Percentiles rank a stretch among this genome's conserved stretches.
Conservation (phyloP, 2,797 vertebrate genomes). For the Acanthurus lineatus region DNA sequence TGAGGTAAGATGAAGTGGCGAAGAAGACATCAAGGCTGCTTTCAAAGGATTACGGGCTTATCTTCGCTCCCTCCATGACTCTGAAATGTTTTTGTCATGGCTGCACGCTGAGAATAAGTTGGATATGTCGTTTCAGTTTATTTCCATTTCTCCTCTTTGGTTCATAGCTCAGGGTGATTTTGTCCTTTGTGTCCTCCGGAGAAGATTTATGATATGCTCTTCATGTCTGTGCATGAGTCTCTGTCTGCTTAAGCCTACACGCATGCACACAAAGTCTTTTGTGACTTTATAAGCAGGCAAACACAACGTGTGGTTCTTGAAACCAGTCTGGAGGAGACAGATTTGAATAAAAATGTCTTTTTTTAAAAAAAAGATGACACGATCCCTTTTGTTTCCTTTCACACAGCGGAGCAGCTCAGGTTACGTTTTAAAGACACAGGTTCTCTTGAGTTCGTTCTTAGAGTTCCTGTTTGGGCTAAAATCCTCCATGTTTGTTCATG, state of each 20-base stretch:
- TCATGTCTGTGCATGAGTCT: constrained; percentile 28
- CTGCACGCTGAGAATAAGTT: not conserved
- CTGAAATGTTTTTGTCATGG: constrained; percentile 9
- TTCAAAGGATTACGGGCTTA: constrained; percentile 24
- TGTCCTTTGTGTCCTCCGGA: constrained; percentile 31
- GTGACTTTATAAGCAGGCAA: constrained; percentile 14
- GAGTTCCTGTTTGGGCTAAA: constrained; percentile 38
- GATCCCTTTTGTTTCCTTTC: constrained; percentile 75
- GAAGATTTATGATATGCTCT: constrained; percentile 35
- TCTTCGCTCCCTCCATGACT: constrained; percentile 30
- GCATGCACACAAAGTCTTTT: constrained; percentile 8
- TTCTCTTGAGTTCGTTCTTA: constrained; percentile 46
- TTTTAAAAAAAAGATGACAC: constrained; percentile 24
- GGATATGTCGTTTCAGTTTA: constrained; percentile 4
- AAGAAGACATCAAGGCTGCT: constrained; percentile 5
- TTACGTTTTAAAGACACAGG: constrained; percentile 39
- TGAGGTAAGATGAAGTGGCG: constrained; percentile 54
- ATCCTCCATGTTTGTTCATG: constrained; percentile 34
- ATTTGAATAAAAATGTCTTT: constrained; percentile 38
- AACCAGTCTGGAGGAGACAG: constrained; percentile 31
- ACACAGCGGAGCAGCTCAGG: constrained; percentile 53
- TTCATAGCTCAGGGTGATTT: constrained; percentile 71
- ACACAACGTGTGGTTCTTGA: constrained; percentile 8
- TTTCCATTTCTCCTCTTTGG: constrained; percentile 78
- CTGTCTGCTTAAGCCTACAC: constrained; percentile 4